Conservation (phyloP, 1,140 invertebrate species). For the Drosophila pandora region DNA sequence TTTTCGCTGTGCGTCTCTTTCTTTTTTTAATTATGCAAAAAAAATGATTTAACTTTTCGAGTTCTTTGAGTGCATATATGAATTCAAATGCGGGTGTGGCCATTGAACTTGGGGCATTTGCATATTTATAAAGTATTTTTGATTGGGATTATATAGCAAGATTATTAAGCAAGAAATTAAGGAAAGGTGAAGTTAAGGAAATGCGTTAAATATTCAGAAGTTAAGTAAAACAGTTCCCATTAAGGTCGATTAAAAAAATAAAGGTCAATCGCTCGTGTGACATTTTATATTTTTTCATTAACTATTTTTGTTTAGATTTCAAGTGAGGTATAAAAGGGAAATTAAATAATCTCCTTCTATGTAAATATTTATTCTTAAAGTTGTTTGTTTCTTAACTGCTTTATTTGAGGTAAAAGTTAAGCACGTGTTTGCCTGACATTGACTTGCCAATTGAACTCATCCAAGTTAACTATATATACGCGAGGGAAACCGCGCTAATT, state of each 20-base stretch:
- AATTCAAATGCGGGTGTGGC: constrained; percentile 16
- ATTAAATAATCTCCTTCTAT: no score
- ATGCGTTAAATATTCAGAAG: background rate
- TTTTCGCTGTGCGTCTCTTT: constrained; percentile 2
- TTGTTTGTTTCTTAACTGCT: background rate
- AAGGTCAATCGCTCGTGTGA: background rate
- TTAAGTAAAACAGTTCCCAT: no score
- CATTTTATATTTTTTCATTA: no score
- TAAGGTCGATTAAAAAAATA: background rate
- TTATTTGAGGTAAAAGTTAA: constrained; percentile 7
- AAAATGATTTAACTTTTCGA: constrained; percentile 6
- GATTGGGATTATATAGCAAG: constrained; percentile 1
- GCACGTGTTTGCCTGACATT: constrained; percentile 57
- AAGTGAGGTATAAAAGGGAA: no score
- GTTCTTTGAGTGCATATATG: constrained; percentile 14
- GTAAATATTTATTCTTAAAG: background rate
- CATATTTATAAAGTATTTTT: constrained; percentile 21
- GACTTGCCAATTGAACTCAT: constrained; percentile 66
- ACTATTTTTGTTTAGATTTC: no score
- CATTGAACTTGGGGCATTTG: constrained; percentile 52
- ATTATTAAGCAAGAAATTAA: background rate
- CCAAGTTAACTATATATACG: background rate
- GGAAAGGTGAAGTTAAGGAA: background rate
- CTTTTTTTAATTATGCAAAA: constrained; percentile 47
- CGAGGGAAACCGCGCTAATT: background rate